Evolutionary conservation across 2,888 invertebrate species (phyloP), one percentile per base, ranked within the genome.

Genomic region (Cantharis nigra): DNA sequence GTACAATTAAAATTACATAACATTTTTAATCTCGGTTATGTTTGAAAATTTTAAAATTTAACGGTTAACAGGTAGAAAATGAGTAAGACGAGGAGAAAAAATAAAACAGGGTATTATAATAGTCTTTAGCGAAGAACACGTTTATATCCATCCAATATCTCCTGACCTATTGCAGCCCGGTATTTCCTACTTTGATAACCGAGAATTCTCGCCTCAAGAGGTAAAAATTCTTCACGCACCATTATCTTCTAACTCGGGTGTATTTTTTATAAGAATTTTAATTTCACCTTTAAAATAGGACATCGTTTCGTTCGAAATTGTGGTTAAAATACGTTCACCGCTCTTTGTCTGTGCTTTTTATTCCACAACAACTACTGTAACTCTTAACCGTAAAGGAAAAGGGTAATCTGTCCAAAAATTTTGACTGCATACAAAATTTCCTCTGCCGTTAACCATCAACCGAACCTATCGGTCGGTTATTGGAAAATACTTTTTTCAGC

Each of bases 141-240:
- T 49, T 64, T 33, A 69, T 74, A 69, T 69, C 69, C 33, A 75
- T 63, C 71, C 75, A 75, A 75, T 71, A 75, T 75, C 70, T 71
- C 64, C 30, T 75, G 75, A 71, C 75, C 74, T 70, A 74, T 74
- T 74, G 69, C 69, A 74, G 74, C 69, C 9, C 69, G 74, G 75
- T 65, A 75, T 75, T 75, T 75, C 74, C 74, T 75, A 75, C 70
- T 75, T 75, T 75, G 75, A 75, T 75, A 75, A 75, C 70, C 33
- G 49, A 30, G 71, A 75, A 75, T 75, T 70, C 71, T 71, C 75
- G 75, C 75, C 75, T 71, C 64, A 28, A 75, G 75, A 64, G 71
- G 70, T 75, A 75, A 70, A 75, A 75, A 75, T 75, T 75, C 75
- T 71, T 71, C 75, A 75, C 75, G 75, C 71, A 75, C 75, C 65